A percentile compares a stretch with the other conserved stretches of the same genome.
These are phyloP conservation scores for Lepus townsendii DNA, from an alignment of 2,797 vertebrate genomes.

Conservation along the genomic window DNA sequence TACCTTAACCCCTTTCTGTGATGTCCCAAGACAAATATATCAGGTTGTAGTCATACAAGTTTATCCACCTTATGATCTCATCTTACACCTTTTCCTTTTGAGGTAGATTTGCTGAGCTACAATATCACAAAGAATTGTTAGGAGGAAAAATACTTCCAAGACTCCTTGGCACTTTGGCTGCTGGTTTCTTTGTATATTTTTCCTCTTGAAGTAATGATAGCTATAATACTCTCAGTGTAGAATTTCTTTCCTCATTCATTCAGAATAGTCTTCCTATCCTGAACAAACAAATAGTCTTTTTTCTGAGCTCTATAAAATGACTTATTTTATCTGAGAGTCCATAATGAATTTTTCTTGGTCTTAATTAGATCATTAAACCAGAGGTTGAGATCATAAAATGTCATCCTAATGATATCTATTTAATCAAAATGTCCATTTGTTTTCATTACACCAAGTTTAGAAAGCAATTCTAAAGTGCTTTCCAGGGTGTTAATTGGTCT, in stretches of 20 bases:
- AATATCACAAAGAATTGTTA: not conserved
- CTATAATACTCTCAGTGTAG: constrained; percentile 5
- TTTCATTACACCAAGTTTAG: constrained; percentile 84
- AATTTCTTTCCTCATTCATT: constrained; percentile 56
- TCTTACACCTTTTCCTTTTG: not conserved
- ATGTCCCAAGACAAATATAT: not conserved
- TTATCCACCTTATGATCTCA: not conserved
- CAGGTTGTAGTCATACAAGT: not conserved
- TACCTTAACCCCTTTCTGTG: not conserved
- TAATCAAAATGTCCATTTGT: constrained; percentile 87
- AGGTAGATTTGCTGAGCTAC: not conserved
- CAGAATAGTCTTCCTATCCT: constrained; percentile 10
- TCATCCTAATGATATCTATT: constrained; percentile 85
- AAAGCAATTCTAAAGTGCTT: constrained; percentile 71
- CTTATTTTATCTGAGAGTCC: constrained; percentile 82
- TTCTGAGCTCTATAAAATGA: constrained; percentile 80
- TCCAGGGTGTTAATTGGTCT: constrained; percentile 65
- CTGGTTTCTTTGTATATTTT: not conserved
- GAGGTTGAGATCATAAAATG: constrained; percentile 86
- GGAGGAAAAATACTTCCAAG: not conserved
- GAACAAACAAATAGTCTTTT: constrained; percentile 58
- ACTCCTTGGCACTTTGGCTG: not conserved
- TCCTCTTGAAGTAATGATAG: constrained; percentile 8
- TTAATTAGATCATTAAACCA: constrained; percentile 88
- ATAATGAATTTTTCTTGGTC: constrained; percentile 85